Percentiles rank a stretch among this genome's conserved stretches.
phyloP scores from a whole-genome alignment of 2,888 invertebrate genomes.

The Limnephilus rhombicus region DNA sequence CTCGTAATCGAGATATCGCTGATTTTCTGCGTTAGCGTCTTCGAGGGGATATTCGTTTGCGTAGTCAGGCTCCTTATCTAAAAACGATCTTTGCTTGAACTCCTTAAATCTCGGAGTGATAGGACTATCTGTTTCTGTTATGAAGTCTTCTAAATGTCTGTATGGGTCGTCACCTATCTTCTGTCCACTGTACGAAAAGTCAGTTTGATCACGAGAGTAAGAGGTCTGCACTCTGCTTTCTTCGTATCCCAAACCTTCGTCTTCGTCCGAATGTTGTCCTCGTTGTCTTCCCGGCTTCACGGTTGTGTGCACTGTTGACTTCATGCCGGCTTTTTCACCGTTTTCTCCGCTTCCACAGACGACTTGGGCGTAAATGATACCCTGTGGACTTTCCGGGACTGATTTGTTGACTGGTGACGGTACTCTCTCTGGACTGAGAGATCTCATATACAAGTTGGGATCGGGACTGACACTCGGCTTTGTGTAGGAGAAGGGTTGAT shows the following conservation, averaged over 20 bases:
- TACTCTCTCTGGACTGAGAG: conserved; percentile 75
- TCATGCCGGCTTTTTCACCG: conserved; percentile 69
- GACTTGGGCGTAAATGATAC: conserved; percentile 88
- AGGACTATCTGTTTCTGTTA: conserved; percentile 78
- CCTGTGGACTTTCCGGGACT: conserved; percentile 77
- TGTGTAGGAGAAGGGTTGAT: conserved; percentile 90
- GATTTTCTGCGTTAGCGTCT: conserved; percentile 68
- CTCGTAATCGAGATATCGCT: conserved; percentile 71
- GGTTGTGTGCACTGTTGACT: conserved; percentile 78
- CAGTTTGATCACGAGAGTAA: conserved; percentile 71
- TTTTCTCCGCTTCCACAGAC: conserved; percentile 75
- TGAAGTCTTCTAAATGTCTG: conserved; percentile 71
- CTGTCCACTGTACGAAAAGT: conserved; percentile 76
- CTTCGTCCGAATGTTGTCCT: conserved; percentile 84
- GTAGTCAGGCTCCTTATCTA: conserved; percentile 76
- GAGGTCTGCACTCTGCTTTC: conserved; percentile 71
- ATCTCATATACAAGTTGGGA: conserved; percentile 74
- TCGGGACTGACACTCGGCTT: conserved; percentile 79
- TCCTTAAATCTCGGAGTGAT: conserved; percentile 82
- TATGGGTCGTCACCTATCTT: conserved; percentile 75
- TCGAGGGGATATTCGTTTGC: conserved; percentile 72
- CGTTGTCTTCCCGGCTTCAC: conserved; percentile 75
- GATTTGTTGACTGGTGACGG: conserved; percentile 75
- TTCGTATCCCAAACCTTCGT: conserved; percentile 88
- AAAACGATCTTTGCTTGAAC: conserved; percentile 77